Evolutionary conservation across 2,888 invertebrate genomes (phyloP).

Genomic region (Trisateles emortualis): DNA sequence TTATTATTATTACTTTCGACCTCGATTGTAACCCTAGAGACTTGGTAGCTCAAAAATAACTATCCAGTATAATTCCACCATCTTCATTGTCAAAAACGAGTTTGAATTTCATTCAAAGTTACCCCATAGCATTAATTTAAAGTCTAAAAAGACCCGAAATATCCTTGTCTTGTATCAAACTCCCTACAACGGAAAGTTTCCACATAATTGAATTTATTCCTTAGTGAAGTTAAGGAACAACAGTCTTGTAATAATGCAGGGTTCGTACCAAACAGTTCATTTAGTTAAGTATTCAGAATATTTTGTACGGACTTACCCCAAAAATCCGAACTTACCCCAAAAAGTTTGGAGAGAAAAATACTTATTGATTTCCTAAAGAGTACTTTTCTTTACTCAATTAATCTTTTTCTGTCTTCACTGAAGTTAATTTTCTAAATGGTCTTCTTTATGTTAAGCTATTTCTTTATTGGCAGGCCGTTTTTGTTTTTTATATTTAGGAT

Average conservation of each 20-base stretch:
- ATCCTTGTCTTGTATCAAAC: slow-evolving; percentile 6
- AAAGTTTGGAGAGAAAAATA: slow-evolving; percentile 42
- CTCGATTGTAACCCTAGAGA: no score
- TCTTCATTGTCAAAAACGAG: not conserved
- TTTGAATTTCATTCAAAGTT: not conserved
- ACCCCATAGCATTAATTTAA: not conserved
- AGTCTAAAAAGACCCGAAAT: not conserved
- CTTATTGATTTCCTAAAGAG: slow-evolving; percentile 52
- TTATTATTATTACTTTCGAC: no score
- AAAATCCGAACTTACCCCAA: slow-evolving; percentile 1
- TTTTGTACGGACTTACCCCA: slow-evolving; percentile 34
- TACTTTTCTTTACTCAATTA: slow-evolving; percentile 33
- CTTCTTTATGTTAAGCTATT: slow-evolving; percentile 14
- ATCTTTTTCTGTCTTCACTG: slow-evolving; percentile 32
- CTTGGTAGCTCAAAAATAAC: no score
- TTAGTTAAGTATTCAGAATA: slow-evolving; percentile 52
- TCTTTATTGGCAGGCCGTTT: not conserved
- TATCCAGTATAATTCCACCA: not conserved
- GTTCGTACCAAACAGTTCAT: slow-evolving; percentile 42
- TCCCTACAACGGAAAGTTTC: slow-evolving; percentile 18
- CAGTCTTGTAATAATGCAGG: slow-evolving; percentile 34
- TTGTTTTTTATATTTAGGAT: no score
- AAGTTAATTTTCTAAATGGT: slow-evolving; percentile 35
- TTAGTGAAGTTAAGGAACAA: slow-evolving; percentile 21
- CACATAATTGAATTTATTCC: slow-evolving; percentile 38